Conservation (phyloP, 1,140 invertebrate genomes). For the Aphaenogaster rudis region DNA sequence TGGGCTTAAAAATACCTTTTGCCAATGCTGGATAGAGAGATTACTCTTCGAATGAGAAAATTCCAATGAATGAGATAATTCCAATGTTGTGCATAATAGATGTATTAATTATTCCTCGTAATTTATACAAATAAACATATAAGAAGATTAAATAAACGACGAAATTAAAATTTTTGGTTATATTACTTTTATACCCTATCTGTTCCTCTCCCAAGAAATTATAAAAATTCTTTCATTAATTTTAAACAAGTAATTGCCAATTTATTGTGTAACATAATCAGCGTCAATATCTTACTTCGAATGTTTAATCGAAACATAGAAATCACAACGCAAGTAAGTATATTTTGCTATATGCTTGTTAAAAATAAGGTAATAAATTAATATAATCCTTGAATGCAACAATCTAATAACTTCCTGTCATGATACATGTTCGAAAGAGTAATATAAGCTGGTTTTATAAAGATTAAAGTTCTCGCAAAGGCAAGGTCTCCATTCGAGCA, state of each 20-base stretch:
- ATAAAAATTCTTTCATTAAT: background rate
- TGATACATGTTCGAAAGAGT: background rate
- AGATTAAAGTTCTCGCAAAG: background rate
- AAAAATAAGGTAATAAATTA: background rate
- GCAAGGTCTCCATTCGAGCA: background rate
- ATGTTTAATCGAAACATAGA: background rate
- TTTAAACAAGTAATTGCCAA: background rate
- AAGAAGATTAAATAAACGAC: slow-evolving; percentile 63
- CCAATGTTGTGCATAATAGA: slow-evolving; percentile 75
- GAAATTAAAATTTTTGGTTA: slow-evolving; percentile 23
- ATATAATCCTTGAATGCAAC: background rate
- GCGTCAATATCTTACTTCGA: background rate
- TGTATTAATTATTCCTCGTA: slow-evolving; percentile 76
- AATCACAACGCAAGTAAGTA: background rate
- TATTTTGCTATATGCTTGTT: background rate
- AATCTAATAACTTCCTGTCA: background rate
- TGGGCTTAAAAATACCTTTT: slow-evolving; percentile 57
- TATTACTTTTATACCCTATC: background rate
- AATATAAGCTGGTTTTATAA: background rate
- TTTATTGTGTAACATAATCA: background rate
- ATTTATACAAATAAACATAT: slow-evolving; percentile 80
- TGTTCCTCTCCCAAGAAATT: background rate
- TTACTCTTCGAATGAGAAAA: slow-evolving; percentile 53
- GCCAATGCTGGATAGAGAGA: slow-evolving; percentile 63
- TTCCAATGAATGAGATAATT: slow-evolving; percentile 67